Percentiles rank a stretch among this genome's conserved stretches.
Evolutionary conservation across 2,888 invertebrate genomes (phyloP).

Genomic region (Eulithis testata): DNA sequence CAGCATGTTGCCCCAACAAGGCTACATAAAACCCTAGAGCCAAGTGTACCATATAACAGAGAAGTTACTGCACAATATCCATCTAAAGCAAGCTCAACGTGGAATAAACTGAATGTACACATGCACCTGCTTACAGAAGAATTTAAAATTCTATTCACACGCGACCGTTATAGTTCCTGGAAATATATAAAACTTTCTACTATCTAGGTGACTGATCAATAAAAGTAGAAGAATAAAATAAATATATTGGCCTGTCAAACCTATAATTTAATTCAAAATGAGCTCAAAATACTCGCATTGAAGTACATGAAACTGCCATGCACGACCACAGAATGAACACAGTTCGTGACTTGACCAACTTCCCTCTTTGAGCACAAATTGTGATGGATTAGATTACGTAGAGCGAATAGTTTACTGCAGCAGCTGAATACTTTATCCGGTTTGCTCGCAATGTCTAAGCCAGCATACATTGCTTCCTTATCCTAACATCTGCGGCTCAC

Average conservation of each 20-base stretch:
- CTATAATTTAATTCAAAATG: no score
- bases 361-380: neutral
- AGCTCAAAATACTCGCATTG: neutral
- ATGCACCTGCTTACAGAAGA: slow-evolving; percentile 33
- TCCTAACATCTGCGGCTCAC: slow-evolving; percentile 45
- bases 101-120: slow-evolving; percentile 37
- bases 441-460: slow-evolving; percentile 14
- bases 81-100: slow-evolving; percentile 30
- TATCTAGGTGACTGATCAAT: no score
- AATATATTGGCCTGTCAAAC: no score
- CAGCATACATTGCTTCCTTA: slow-evolving; percentile 44
- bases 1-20: neutral
- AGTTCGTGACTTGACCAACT: neutral
- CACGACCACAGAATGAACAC: no score
- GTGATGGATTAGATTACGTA: neutral
- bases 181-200: neutral
- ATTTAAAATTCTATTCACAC: slow-evolving; percentile 51
- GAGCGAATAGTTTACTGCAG: slow-evolving; percentile 1
- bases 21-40: neutral
- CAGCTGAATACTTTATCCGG: neutral
- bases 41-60: slow-evolving; percentile 21
- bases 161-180: slow-evolving; percentile 37
- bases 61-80: slow-evolving; percentile 32
- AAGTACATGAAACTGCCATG: neutral
- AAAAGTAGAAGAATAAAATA: no score